Evolutionary conservation across 2,113 vertebrate species (phyloP), one percentile per base, ranked within the genome.

Genomic region (Paracanthobrama guichenoti): DNA sequence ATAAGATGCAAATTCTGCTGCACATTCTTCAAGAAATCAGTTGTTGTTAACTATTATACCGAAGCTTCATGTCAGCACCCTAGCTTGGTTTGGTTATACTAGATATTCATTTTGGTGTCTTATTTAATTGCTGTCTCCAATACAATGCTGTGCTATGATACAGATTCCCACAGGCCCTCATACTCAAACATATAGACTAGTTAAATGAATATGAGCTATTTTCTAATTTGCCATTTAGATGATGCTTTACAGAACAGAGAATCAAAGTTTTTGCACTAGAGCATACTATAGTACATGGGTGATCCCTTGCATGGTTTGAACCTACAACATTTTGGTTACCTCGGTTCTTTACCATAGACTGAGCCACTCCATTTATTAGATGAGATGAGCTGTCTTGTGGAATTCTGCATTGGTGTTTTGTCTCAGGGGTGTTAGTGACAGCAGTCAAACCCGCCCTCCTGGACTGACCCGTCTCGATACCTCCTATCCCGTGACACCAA

Each of bases 401-500:
- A 31, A 4, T 16, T 78, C 35, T 79, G 57, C 13, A 62, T 10
- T 62, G 57, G 9, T 62, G 77, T 44, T 44, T 12, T 71, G 18
- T 44, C 10, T 46, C 22, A 46, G 42, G 5, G 22, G 69, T 72
- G 69, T 46, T 72, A 16, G 4, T 28, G 26, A 2, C 26, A 31
- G 28, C 26, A 57, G n/a, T 26, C 22, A 42, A 11, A 28, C 31
- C 79, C n/a, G 22, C 44, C 79, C n/a, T 35, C 9, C 64, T 44
- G 62, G 74, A 71, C 46, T 60, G 50, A 75, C 64, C 74, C 22
- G n/a, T 26, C 76, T 55, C 14, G 35, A 59, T 55, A 82, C 81
- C 81, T 77, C 67, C 74, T 57, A 79, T 77, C 75, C 75, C 39
- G 44, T 20, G 91, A 87, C 91, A 94, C 93, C 94, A 94, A 94